phyloP scores from a whole-genome alignment of 1,140 invertebrate species.

The Babylonia areolata region DNA sequence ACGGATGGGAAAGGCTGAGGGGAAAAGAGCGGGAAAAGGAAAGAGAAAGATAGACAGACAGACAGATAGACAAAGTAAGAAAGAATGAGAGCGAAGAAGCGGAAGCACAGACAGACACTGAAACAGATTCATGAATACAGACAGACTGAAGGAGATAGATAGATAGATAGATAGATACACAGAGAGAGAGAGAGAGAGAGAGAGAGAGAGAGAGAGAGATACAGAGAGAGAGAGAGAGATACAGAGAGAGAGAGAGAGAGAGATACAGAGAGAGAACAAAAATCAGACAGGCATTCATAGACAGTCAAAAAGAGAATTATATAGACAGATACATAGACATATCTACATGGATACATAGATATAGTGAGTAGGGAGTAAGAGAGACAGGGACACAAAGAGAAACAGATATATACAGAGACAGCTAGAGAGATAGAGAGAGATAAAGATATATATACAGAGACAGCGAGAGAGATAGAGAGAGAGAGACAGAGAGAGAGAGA shows the following conservation, averaged over 20 bases:
- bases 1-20: not conserved
- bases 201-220: not conserved
- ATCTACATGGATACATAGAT: no score
- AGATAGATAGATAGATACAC: not conserved
- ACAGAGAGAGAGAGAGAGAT: not conserved
- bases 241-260: no score
- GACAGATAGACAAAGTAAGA: not conserved
- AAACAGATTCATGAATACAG: not conserved
- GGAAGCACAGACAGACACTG: not conserved
- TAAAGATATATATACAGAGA: no score
- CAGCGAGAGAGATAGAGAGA: no score
- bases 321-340: no score
- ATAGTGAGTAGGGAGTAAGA: no score
- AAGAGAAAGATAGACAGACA: not conserved
- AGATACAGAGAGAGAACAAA: no score
- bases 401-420: no score
- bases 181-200: not conserved
- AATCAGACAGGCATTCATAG: no score
- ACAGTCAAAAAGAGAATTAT: no score
- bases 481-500: not conserved
- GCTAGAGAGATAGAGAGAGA: no score
- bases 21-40: not conserved
- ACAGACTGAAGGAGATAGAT: not conserved
- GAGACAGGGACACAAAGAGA: no score
- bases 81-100: not conserved